Base-by-base conservation (phyloP, 2,888 invertebrate genomes). In the Hartigia nigra region DNA sequence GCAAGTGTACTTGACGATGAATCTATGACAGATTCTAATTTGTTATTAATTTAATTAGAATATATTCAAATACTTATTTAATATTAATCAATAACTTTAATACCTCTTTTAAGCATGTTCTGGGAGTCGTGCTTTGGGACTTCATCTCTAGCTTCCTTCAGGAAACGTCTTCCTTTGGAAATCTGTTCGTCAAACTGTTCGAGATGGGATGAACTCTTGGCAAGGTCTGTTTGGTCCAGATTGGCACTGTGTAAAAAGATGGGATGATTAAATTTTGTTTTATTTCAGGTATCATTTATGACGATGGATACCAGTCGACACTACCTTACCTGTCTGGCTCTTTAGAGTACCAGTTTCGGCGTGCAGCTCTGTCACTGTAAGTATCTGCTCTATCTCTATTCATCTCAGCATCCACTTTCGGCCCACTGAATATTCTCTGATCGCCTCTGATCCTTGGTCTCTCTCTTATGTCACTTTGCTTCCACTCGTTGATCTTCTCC, bases 401-500 rank as follows among this genome's bases (percentile, higher is more conserved):
- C 9, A 39, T 36, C 32, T 81, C 81, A 9, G 75, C 14, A 69
- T 84, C 81, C 39, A 77, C 79, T 35, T 80, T 55, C 5, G 70
- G 69, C 34, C 80, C 82, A 69, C 77, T 72, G 31, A 78, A 72
- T 77, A 82, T 80, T 76, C 83, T 83, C 70, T 82, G 83, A 81
- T 85, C 85, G 1, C 83, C 85, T 70, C 80, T 81, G 5, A 84
- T 72, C 55, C 85, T 77, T 0, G 83, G 78, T 9, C 82, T 81
- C n/a, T 72, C 79, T 69, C 76, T 79, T 74, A 74, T 34, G 31
- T 82, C 85, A 14, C 80, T 74, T 35, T 84, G 79, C 31, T 55
- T 77, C 85, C 85, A 84, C 34, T 86, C 85, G 39, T 84, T 83
- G 4, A 85, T 69, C 4, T 79, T 79, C 36, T 82, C 81, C 74